These are phyloP conservation scores for Clarias pachynema DNA, from an alignment of 2,797 vertebrate genomes.

Conservation along the genomic window DNA sequence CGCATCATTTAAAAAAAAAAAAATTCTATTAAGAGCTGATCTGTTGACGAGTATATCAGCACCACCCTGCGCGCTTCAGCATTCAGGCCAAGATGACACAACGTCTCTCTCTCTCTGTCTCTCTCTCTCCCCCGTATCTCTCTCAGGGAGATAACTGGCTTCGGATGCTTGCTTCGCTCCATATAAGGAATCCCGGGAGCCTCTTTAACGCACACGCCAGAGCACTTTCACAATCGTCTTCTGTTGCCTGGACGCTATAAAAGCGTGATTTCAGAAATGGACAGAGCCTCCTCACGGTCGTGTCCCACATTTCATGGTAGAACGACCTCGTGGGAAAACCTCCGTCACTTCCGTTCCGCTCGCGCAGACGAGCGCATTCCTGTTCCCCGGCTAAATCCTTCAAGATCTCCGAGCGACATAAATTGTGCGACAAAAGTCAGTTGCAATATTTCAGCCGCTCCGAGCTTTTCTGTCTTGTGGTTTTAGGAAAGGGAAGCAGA, in stretches of 20 bases:
- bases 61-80: conserved; percentile 9
- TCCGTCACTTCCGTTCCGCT: neutral
- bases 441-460: neutral
- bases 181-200: conserved; percentile 65
- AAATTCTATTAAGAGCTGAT: neutral
- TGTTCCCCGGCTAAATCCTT: neutral
- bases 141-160: conserved; percentile 26
- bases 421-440: conserved; percentile 10
- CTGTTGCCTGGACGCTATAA: conserved; percentile 65
- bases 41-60: conserved; percentile 12
- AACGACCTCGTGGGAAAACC: conserved; percentile 8
- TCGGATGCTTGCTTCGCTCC: conserved; percentile 43
- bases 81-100: conserved; percentile 53
- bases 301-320: neutral
- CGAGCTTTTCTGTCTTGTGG: neutral
- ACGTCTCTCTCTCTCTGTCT: conserved; percentile 19
- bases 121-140: too few relatives aligned
- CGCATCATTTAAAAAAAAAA: neutral
- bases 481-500: conserved; percentile 3
- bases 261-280: conserved; percentile 59
- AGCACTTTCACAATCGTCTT: conserved; percentile 63
- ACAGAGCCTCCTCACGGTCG: neutral
- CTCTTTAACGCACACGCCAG: conserved; percentile 58
- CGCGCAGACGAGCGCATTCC: neutral
- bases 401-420: neutral